phyloP scores from a whole-genome alignment of 2,888 invertebrate genomes.

The Calameuta pallipes region DNA sequence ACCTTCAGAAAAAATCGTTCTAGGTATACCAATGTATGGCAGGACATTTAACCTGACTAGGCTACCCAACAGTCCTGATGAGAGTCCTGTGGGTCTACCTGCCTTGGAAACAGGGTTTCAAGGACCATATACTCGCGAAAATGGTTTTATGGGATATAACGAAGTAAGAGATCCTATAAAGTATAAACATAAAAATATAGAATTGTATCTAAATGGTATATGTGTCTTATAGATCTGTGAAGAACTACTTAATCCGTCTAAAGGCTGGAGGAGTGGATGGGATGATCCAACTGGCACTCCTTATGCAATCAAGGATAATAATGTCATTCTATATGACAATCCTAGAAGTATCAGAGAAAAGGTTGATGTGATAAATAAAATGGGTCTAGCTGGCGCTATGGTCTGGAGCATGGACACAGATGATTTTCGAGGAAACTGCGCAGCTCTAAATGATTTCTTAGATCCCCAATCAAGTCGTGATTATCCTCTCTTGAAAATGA shows the following conservation, averaged over 20 bases:
- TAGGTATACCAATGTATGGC: slow-evolving; percentile 88
- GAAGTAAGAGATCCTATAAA: slow-evolving; percentile 70
- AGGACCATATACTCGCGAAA: slow-evolving; percentile 82
- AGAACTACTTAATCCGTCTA: slow-evolving; percentile 33
- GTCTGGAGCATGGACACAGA: slow-evolving; percentile 92
- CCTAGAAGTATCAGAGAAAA: slow-evolving; percentile 79
- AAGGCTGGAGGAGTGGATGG: slow-evolving; percentile 70
- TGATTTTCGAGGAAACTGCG: slow-evolving; percentile 81
- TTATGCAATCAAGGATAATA: slow-evolving; percentile 72
- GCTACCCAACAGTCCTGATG: slow-evolving; percentile 32
- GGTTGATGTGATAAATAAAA: slow-evolving; percentile 59
- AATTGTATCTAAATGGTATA: not conserved
- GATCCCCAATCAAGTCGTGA: slow-evolving; percentile 58
- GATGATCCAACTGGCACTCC: slow-evolving; percentile 72
- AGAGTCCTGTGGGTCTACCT: slow-evolving; percentile 67
- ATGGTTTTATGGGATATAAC: slow-evolving; percentile 89
- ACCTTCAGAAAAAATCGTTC: slow-evolving; percentile 79
- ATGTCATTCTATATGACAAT: slow-evolving; percentile 83
- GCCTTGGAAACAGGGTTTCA: slow-evolving; percentile 75
- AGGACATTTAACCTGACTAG: slow-evolving; percentile 76
- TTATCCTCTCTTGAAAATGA: slow-evolving; percentile 79
- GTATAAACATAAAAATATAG: not conserved
- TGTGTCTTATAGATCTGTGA: slow-evolving; percentile 48
- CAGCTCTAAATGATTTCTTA: slow-evolving; percentile 40
- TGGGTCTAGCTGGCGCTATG: slow-evolving; percentile 80